Evolutionary conservation across 2,113 vertebrate species (phyloP).

Genomic region (Ictalurus furcatus): DNA sequence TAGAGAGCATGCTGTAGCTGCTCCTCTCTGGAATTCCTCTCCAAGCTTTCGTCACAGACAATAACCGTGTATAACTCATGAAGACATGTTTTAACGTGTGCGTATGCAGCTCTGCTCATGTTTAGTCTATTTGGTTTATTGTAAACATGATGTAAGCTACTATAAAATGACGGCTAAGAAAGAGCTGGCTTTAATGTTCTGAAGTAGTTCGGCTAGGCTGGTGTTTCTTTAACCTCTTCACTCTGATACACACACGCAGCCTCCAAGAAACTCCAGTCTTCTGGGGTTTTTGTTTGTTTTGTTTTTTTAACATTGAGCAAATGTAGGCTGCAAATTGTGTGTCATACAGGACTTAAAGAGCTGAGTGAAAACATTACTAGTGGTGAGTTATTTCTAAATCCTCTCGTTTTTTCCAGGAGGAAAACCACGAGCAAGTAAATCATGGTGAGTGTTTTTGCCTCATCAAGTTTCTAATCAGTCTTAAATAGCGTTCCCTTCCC

Average conservation of each 20-base stretch:
- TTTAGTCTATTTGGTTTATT: not conserved
- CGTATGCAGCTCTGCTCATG: not conserved
- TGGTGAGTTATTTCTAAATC: not conserved
- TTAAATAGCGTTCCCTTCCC: not conserved
- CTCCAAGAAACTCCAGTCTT: not conserved
- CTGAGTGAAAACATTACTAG: not conserved
- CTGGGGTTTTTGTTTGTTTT: not conserved
- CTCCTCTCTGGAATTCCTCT: not conserved
- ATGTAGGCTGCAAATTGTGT: not conserved
- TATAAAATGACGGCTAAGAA: not conserved
- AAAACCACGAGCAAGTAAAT: slow-evolving; percentile 64
- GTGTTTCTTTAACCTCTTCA: not conserved
- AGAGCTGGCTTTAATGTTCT: slow-evolving; percentile 11
- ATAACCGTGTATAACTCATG: not conserved
- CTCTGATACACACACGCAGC: not conserved
- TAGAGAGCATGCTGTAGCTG: not conserved
- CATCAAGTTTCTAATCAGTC: not conserved
- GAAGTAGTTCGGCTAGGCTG: not conserved
- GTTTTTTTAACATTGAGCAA: not conserved
- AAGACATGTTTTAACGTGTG: not conserved
- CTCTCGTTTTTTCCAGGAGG: slow-evolving; percentile 61
- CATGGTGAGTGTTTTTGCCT: slow-evolving; percentile 66
- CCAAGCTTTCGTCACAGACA: not conserved
- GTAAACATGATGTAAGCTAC: not conserved
- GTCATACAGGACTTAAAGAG: not conserved